These are phyloP conservation scores for Capitulum mitella DNA, from an alignment of 2,888 invertebrate genomes.

Conservation along the genomic window DNA sequence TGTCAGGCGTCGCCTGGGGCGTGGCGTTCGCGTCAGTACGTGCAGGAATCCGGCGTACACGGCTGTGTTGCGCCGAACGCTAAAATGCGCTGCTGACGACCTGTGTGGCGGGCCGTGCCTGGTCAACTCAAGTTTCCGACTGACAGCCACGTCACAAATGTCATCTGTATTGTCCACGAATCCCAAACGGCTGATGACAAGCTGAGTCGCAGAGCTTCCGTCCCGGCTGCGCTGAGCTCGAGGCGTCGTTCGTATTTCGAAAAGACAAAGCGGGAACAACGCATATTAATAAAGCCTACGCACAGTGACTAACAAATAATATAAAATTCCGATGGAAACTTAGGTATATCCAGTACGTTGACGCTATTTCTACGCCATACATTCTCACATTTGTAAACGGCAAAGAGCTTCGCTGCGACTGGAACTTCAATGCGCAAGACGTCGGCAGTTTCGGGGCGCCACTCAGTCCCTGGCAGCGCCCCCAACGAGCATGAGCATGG, in stretches of 20 bases:
- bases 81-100: no score
- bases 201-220: not conserved
- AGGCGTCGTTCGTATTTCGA: not conserved
- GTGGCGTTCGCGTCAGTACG: no score
- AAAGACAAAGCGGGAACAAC: not conserved
- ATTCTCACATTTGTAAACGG: not conserved
- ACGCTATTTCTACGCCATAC: not conserved
- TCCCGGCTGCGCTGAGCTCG: not conserved
- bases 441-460: not conserved
- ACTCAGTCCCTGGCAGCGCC: not conserved
- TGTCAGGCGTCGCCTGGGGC: no score
- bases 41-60: no score
- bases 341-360: not conserved
- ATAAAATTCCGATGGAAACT: not conserved
- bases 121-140: no score
- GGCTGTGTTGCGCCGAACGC: no score
- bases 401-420: not conserved
- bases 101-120: no score
- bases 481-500: not conserved
- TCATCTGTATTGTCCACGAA: not conserved
- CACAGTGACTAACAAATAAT: not conserved
- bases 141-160: not conserved
- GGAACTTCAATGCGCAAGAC: no score
- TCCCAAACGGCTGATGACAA: not conserved
- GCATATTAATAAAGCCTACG: not conserved